Conservation (phyloP, 2,113 vertebrate genomes). For the Reinhardtius hippoglossoides region DNA sequence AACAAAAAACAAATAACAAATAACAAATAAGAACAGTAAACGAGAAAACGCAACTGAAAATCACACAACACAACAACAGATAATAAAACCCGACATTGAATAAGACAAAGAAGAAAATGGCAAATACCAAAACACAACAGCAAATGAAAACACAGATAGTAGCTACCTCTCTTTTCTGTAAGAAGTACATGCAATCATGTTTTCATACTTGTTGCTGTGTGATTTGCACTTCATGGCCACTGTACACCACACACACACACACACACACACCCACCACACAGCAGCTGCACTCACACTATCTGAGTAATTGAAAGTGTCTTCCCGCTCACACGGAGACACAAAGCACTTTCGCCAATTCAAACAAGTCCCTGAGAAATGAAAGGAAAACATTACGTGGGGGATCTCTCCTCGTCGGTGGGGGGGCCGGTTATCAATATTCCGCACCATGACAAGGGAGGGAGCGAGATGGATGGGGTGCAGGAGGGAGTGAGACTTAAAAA, state of each 20-base stretch:
- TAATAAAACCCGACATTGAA: too few species aligned
- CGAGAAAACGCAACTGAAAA: too few species aligned
- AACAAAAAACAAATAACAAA: too few species aligned
- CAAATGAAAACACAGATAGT: too few species aligned
- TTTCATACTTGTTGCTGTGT: too few species aligned
- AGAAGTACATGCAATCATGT: too few species aligned
- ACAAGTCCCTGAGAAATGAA: slow-evolving; percentile 15
- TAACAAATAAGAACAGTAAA: too few species aligned
- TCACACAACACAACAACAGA: too few species aligned
- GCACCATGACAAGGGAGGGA: slow-evolving; percentile 21
- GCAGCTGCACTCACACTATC: too few species aligned
- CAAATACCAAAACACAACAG: too few species aligned
- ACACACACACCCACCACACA: neutral
- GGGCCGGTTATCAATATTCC: slow-evolving; percentile 48
- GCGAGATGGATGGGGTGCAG: slow-evolving; percentile 39
- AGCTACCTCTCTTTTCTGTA: too few species aligned
- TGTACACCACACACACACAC: neutral
- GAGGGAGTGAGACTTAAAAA: slow-evolving; percentile 47
- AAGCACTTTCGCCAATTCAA: slow-evolving; percentile 10
- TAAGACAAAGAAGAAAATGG: too few species aligned
- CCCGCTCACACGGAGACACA: slow-evolving; percentile 1
- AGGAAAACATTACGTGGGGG: neutral
- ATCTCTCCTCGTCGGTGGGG: slow-evolving; percentile 12
- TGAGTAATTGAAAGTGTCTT: neutral
- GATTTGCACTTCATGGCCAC: neutral